A percentile compares a stretch with the other conserved stretches of the same genome.
Conservation (phyloP, 2,888 invertebrate genomes). For the Ceraclea dissimilis region DNA sequence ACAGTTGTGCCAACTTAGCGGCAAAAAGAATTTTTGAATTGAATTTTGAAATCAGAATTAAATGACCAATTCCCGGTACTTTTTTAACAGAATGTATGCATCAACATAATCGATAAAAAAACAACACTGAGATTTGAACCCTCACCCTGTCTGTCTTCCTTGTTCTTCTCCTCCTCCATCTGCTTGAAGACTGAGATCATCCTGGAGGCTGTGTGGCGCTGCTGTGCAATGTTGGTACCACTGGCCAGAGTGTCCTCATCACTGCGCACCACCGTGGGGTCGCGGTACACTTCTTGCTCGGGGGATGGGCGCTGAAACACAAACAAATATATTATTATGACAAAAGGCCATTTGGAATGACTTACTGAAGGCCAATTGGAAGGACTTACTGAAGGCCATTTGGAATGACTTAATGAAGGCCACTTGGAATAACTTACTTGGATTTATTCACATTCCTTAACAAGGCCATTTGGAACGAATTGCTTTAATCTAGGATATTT, state of each 20-base stretch:
- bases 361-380: neutral
- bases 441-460: no score
- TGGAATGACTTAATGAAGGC: neutral
- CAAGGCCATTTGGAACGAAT: no score
- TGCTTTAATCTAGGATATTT: no score
- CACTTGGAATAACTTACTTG: no score
- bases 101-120: no score
- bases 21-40: no score
- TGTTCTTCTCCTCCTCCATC: constrained; percentile 65
- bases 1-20: no score
- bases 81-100: no score
- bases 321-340: neutral
- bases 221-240: constrained; percentile 42
- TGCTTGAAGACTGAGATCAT: constrained; percentile 86
- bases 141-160: constrained; percentile 28
- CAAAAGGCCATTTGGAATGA: no score
- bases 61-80: no score
- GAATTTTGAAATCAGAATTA: no score
- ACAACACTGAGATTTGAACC: neutral
- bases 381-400: neutral
- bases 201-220: constrained; percentile 69
- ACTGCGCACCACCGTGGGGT: constrained; percentile 62
- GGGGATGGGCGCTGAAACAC: constrained; percentile 53
- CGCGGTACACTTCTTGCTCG: constrained; percentile 64
- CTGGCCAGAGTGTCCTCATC: constrained; percentile 49